Evolutionary conservation across 2,888 invertebrate species (phyloP), one percentile per base, ranked within the genome.

Genomic region (Seira ritae): DNA sequence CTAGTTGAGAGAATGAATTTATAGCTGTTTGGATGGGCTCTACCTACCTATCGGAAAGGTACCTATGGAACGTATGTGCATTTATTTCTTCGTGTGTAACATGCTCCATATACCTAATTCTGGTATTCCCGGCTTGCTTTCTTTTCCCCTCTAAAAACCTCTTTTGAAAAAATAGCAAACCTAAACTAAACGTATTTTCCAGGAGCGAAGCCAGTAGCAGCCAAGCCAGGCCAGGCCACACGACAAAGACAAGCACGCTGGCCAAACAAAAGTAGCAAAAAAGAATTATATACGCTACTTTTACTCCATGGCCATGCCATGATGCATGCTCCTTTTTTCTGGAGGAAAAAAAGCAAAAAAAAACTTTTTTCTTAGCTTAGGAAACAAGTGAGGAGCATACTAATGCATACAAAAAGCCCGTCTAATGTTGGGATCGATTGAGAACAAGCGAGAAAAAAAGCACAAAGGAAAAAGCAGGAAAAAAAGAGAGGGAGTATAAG

Each of bases 61-160:
- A 31, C 31, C 31, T 31, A 31, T 31, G 3, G 3, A 31, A 31
- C 8, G 31, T 31, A 31, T 8, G 31, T 31, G 31, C 31, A 31
- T 31, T n/a, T 31, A 31, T 31, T 31, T 8, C 3, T 31, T 4
- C 3, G 17, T 17, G 55, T 75, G 75, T 50, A 67, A 50, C 70
- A 77, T 65, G 77, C 77, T 77, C 77, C 77, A 77, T 77, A 77
- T 77, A 77, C 62, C 69, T 77, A 77, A 69, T 77, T 77, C 42
- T 76, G 46, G 69, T 55, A 76, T 60, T 76, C 76, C 76, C 76
- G 60, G 55, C 12, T 55, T 55, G 55, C 55, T 55, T 55, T n/a
- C 55, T 55, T 12, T 17, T 15, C 12, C 12, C 6, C 42, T 42
- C 42, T 42, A n/a, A n/a, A 31, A 31, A 31, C 2, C 31, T 31